phyloP scores from a whole-genome alignment of 2,888 invertebrate genomes.

The Actias luna region DNA sequence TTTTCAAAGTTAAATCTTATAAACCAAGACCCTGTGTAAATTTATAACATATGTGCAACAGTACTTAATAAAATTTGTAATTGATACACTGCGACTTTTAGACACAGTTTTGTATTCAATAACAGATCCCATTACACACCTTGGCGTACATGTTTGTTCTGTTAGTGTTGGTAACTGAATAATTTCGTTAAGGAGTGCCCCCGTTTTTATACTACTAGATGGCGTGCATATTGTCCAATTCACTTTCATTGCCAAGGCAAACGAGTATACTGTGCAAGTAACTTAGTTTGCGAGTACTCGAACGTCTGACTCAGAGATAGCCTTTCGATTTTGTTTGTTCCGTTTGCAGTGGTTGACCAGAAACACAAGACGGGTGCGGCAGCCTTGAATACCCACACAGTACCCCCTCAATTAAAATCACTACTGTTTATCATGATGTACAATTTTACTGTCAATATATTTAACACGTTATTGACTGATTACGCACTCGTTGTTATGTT shows the following conservation, averaged over 20 bases:
- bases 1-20: neutral
- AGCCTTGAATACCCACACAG: slow-evolving; percentile 52
- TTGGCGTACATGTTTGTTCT: slow-evolving; percentile 79
- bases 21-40: neutral
- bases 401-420: slow-evolving; percentile 26
- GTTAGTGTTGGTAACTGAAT: slow-evolving; percentile 78
- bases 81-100: neutral
- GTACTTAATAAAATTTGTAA: neutral
- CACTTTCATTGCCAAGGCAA: slow-evolving; percentile 80
- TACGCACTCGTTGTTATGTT: neutral
- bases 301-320: slow-evolving; percentile 68
- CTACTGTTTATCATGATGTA: slow-evolving; percentile 2
- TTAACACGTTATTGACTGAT: neutral
- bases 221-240: slow-evolving; percentile 58
- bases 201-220: slow-evolving; percentile 73
- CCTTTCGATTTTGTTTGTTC: slow-evolving; percentile 75
- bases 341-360: slow-evolving; percentile 48
- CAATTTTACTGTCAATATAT: neutral
- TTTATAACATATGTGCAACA: neutral
- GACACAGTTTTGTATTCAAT: slow-evolving; percentile 16
- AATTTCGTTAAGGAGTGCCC: slow-evolving; percentile 67
- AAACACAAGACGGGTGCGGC: slow-evolving; percentile 44
- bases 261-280: slow-evolving; percentile 43
- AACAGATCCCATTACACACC: slow-evolving; percentile 52
- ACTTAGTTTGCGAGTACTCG: slow-evolving; percentile 46